Evolutionary conservation across 2,113 vertebrate genomes (phyloP).

Genomic region (Brienomyrus longianalis): DNA sequence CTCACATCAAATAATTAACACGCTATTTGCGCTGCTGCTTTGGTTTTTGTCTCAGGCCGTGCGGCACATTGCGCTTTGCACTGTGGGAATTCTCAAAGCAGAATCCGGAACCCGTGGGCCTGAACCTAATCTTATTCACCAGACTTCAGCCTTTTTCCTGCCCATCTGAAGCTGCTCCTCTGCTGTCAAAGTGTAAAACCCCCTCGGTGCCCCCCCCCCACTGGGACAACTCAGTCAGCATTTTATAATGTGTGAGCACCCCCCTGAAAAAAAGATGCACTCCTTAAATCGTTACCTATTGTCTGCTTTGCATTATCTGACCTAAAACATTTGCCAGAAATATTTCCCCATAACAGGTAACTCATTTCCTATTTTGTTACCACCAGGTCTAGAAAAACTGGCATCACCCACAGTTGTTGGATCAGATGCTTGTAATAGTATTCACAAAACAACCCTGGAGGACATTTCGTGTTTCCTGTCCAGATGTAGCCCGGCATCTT

Average conservation of each 20-base stretch:
- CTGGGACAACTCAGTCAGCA: neutral
- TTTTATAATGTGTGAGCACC: neutral
- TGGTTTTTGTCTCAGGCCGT: neutral
- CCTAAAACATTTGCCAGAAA: neutral
- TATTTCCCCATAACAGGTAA: neutral
- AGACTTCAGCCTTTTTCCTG: neutral
- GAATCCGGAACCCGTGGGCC: neutral
- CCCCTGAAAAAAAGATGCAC: neutral
- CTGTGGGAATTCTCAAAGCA: neutral
- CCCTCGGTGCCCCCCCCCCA: neutral
- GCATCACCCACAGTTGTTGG: neutral
- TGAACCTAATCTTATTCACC: neutral
- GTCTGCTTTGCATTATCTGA: neutral
- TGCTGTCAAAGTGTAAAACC: neutral
- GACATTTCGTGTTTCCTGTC: neutral
- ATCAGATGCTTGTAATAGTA: neutral
- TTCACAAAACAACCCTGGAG: neutral
- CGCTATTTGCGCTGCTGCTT: neutral
- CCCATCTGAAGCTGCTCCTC: neutral
- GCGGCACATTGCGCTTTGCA: neutral
- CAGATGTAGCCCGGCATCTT: neutral
- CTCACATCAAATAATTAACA: neutral
- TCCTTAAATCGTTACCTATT: neutral
- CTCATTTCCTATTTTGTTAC: neutral
- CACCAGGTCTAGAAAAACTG: neutral